Base-by-base conservation (phyloP, 2,113 vertebrate species). In the Toxotes jaculatrix region DNA sequence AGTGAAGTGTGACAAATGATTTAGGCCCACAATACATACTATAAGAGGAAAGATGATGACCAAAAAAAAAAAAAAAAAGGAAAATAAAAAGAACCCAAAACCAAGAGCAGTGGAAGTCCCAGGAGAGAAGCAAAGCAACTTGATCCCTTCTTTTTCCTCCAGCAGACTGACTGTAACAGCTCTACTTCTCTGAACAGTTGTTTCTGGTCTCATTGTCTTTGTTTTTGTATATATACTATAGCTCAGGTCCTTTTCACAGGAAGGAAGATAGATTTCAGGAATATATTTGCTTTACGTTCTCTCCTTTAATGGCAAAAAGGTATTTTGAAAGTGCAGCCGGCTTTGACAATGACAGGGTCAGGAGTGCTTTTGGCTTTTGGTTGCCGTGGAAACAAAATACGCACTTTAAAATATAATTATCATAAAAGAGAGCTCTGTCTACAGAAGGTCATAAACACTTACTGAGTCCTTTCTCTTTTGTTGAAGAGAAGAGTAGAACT, bases 1-100 rank as follows among this genome's bases (percentile, higher is more conserved):
- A 79, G 51, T 75, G 49, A 71, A 87, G 80, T 74, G 83, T 73
- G 82, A 83, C 55, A 71, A 80, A 86, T 71, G 40, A 78, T 82
- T 87, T 38, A 61, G 40, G 53, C 64, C 68, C 53, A 73, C 68
- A 62, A 62, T 83, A 64, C 34, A 67, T 55, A 51, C 45, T 40
- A 16, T 66, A 60, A 36, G 11, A 23, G 47, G 34, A 74, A 9
- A 79, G 40, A 87, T 56, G 40, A 40, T 66, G 47, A 61, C 23
- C n/a, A 36, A 80, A 68, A 72, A 53, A 17, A 40, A 14, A 17
- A 1, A 17, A 19, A 40, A 17, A 11, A 47, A 27, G 27, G 27
- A 27, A 27, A 27, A 27, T 27, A 62, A 56, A n/a, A 34, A 34
- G 19, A 0, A 19, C 34, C 36, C 36, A 21, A 63, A 82, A 63